Conservation (phyloP, 2,797 vertebrate genomes). For the Coendou prehensilis region DNA sequence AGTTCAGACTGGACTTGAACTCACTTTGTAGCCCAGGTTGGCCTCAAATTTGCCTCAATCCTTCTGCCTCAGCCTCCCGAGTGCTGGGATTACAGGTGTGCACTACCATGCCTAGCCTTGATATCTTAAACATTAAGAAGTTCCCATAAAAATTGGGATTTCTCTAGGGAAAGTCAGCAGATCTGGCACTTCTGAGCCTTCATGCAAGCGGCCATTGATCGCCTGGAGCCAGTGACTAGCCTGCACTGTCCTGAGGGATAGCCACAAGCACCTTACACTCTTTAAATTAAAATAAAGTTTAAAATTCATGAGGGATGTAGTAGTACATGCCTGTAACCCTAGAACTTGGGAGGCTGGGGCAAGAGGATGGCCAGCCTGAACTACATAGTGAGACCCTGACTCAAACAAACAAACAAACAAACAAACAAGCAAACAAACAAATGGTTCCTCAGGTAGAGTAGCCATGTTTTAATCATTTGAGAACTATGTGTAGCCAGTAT, state of each 20-base stretch:
- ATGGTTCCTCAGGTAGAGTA: neutral
- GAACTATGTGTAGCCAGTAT: neutral
- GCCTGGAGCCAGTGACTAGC: neutral
- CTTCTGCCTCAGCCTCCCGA: neutral
- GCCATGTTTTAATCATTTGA: neutral
- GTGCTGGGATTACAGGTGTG: neutral
- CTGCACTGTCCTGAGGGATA: neutral
- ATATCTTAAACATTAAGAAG: neutral
- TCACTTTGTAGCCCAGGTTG: neutral
- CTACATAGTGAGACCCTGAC: neutral
- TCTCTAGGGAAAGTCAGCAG: constrained; percentile 50
- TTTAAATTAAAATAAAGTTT: neutral
- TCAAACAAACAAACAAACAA: neutral
- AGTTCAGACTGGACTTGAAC: neutral
- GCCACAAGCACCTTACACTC: neutral
- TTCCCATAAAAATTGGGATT: constrained; percentile 8
- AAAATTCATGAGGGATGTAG: neutral
- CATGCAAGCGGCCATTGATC: rapidly evolving
- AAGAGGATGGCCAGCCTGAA: neutral
- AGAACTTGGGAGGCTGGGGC: neutral
- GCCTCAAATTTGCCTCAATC: neutral
- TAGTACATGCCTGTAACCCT: neutral
- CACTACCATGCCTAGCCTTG: neutral
- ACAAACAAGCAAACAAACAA: neutral
- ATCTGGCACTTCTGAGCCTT: neutral